A percentile compares a stretch with the other conserved stretches of the same genome.
These are phyloP conservation scores for Pionites leucogaster DNA, from an alignment of 2,113 vertebrate genomes.

Conservation along the genomic window DNA sequence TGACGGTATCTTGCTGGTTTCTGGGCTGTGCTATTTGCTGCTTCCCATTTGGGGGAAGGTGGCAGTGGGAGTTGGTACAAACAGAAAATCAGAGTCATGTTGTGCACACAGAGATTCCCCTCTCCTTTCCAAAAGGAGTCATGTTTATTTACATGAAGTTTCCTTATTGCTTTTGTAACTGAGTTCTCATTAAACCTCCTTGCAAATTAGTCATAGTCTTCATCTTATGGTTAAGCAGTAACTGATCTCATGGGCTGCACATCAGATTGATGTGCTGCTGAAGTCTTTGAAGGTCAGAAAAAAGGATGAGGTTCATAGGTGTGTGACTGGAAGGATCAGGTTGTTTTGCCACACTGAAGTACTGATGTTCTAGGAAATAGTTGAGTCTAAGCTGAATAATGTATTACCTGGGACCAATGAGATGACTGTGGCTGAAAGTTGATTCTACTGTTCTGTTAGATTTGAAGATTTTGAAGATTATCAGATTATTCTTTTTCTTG, in stretches of 20 bases:
- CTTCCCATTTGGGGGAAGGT: background rate
- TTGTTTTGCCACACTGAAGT: background rate
- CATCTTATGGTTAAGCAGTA: background rate
- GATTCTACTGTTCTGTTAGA: background rate
- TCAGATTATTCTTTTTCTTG: background rate
- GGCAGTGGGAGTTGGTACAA: background rate
- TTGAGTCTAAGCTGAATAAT: background rate
- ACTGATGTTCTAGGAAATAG: background rate
- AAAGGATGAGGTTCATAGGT: background rate
- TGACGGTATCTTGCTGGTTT: background rate
- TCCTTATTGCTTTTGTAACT: background rate
- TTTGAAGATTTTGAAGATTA: background rate
- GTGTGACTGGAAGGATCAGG: background rate
- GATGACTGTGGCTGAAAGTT: background rate
- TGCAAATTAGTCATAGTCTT: background rate
- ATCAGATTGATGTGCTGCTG: background rate
- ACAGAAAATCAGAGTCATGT: background rate
- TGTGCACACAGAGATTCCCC: background rate
- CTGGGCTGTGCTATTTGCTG: background rate
- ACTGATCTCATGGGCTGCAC: background rate
- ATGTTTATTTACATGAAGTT: background rate
- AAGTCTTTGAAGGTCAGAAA: background rate
- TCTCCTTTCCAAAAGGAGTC: background rate
- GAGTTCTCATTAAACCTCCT: background rate
- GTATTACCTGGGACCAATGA: background rate